A percentile compares a stretch with the other conserved stretches of the same genome.
These are phyloP conservation scores for Drosophila meridiana DNA, from an alignment of 2,888 invertebrate species.

Conservation along the genomic window DNA sequence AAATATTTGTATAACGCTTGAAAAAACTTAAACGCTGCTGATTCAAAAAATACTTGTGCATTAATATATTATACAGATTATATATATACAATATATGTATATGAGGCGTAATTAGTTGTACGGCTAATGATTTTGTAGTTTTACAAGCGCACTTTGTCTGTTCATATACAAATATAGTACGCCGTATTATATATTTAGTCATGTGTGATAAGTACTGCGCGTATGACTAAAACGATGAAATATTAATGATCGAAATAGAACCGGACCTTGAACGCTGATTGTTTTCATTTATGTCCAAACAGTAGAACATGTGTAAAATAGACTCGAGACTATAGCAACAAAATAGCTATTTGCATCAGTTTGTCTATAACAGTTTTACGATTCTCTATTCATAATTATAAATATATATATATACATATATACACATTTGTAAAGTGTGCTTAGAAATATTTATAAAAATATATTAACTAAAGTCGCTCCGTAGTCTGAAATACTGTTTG, in stretches of 20 bases:
- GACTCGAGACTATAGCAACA: neutral
- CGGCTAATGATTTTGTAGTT: neutral
- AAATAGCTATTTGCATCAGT: constrained; percentile 5
- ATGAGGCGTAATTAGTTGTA: constrained; percentile 1
- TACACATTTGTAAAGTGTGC: neutral
- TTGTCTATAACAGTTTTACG: constrained; percentile 17
- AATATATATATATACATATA: neutral
- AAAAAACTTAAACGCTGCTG: neutral
- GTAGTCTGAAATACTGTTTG: neutral
- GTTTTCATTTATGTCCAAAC: constrained; percentile 16
- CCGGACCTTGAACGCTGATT: constrained; percentile 42
- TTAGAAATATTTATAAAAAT: neutral
- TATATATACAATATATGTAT: neutral
- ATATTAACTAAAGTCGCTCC: neutral
- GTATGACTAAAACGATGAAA: constrained; percentile 31
- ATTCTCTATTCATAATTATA: neutral
- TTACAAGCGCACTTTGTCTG: neutral
- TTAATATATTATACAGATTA: neutral
- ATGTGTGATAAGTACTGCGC: constrained; percentile 21
- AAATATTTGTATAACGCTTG: neutral
- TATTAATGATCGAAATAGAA: constrained; percentile 27
- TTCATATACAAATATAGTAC: neutral
- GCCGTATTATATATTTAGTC: constrained; percentile 14
- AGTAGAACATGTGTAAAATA: constrained; percentile 14
- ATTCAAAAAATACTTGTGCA: neutral